Conservation (phyloP, 2,797 vertebrate species). For the Hydrophis major region DNA sequence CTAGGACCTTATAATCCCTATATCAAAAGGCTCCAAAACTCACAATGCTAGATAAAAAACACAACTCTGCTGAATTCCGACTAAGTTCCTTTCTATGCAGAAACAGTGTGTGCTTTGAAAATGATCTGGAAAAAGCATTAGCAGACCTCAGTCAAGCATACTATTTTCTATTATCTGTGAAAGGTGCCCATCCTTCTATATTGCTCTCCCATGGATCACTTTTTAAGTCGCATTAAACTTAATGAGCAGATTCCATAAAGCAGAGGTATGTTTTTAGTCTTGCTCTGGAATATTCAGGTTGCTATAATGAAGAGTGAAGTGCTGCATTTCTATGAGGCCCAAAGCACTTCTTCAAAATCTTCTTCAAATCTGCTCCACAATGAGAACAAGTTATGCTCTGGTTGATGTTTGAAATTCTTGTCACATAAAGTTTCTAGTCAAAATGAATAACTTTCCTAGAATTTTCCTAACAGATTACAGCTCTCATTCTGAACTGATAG, state of each 20-base stretch:
- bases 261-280: neutral
- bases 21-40: neutral
- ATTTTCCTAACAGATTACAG: conserved; percentile 22
- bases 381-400: neutral
- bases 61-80: neutral
- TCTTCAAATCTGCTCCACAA: neutral
- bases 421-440: neutral
- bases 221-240: neutral
- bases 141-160: neutral
- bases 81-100: neutral
- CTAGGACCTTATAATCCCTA: neutral
- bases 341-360: neutral
- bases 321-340: neutral
- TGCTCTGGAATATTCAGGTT: neutral
- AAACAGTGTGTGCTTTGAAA: neutral
- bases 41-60: neutral
- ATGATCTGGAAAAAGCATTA: neutral
- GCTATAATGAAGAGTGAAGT: neutral
- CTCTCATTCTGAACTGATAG: neutral
- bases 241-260: neutral
- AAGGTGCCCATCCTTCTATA: neutral
- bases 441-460: conserved; percentile 27
- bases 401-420: conserved; percentile 6
- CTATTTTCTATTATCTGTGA: neutral
- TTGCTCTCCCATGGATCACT: neutral